These are phyloP conservation scores for Drosophila meridiana DNA, from an alignment of 2,888 invertebrate genomes.

Conservation along the genomic window DNA sequence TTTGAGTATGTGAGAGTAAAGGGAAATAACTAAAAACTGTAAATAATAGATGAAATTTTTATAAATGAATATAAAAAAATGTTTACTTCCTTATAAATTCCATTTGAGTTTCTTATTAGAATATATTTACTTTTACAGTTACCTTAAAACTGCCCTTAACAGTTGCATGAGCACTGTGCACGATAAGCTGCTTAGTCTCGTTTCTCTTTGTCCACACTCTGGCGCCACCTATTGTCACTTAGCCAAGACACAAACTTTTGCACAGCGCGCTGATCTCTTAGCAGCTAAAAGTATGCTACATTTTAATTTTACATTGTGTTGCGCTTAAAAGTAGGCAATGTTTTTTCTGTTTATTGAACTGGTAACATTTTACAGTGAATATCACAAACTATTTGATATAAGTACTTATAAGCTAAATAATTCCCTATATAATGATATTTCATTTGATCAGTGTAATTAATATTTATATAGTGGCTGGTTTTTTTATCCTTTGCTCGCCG, in stretches of 20 bases:
- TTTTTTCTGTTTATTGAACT: not conserved
- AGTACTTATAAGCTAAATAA: not conserved
- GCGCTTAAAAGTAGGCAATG: not conserved
- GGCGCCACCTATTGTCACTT: slow-evolving; percentile 25
- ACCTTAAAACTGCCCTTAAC: not conserved
- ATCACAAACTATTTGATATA: too few species aligned
- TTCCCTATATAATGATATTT: not conserved
- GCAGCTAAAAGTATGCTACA: slow-evolving; percentile 27
- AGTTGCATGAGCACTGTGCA: slow-evolving; percentile 5
- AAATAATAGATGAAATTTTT: not conserved
- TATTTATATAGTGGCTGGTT: too few species aligned
- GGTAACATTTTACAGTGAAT: too few species aligned
- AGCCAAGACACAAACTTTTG: not conserved
- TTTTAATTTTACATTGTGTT: not conserved
- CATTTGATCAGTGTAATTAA: not conserved
- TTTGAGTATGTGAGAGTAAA: not conserved
- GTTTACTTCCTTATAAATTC: not conserved
- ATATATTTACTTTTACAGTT: not conserved
- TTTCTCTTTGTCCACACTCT: not conserved
- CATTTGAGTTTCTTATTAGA: not conserved
- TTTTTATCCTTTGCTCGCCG: not conserved
- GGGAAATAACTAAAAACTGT: not conserved
- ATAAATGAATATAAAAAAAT: too few species aligned
- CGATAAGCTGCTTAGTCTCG: not conserved
- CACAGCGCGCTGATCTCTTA: not conserved